Base-by-base conservation (phyloP, 1,140 invertebrate genomes). In the Saccostrea echinata region DNA sequence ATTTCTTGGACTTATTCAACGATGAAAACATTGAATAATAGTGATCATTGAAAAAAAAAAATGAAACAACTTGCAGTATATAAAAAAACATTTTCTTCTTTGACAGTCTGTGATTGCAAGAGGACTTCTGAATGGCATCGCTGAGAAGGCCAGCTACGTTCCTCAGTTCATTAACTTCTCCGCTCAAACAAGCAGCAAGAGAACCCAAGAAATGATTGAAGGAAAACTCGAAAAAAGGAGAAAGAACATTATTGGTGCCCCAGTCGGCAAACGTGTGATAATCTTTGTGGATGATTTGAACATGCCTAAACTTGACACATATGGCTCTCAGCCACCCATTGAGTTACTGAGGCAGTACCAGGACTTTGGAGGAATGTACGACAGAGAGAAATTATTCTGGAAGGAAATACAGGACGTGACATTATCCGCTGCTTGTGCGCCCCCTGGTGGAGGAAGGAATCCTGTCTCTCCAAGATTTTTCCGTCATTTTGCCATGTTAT, bases 301-400 rank as follows among this genome's bases (percentile, higher is more conserved):
- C 92, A 94, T 95, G 94, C 93, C 95, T 52, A 95, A 95, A 90
- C 91, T 94, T 53, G 95, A 95, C 87, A 94, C 93, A 18, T 95
- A 95, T 81, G 95, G 95, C 1, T 95, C 95, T 12, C 95, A 95
- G 88, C 94, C 95, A 0, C 95, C 95, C 12, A 94, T 95, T 85
- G 95, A 95, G 90, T 91, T 96, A 68, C 94, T 94, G 88, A 97
- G 98, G 83, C 97, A 98, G 95, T 96, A 97, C 88, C 94, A 98
- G 33, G 98, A 98, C 93, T 97, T 97, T 91, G 96, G 96, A 85
- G 98, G 97, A 2, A 95, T 98, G 52, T 98, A 98, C 92, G 98
- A 98, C 91, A 96, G 97, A 85, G 97, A 97, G 61, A 98, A 97
- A 93, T 92, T 98, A 53, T 97, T 97, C 93, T 98, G 97, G 97